Percentiles rank a stretch among this genome's conserved stretches.
Conservation (phyloP, 92 coral and sea anemone species). For the Micromussa lordhowensis region DNA sequence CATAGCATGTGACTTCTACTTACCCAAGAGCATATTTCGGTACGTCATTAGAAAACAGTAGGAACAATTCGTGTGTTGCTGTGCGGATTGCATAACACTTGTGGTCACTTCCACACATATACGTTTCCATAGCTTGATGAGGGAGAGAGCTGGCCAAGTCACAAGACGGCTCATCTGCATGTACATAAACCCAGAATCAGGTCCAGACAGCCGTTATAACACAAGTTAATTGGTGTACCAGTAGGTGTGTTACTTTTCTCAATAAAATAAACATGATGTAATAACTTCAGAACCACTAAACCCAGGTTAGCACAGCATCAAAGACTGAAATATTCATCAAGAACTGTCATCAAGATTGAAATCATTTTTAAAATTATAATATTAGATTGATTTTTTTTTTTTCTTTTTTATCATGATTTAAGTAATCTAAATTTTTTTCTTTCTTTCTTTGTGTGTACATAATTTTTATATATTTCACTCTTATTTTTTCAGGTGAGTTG, state of each 20-base stretch:
- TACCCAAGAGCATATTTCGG: constrained; percentile 94
- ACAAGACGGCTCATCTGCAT: constrained; percentile 53
- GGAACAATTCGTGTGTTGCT: constrained; percentile 85
- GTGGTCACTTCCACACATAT: constrained; percentile 84
- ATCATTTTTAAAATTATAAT: too few relatives aligned
- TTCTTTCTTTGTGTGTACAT: too few relatives aligned
- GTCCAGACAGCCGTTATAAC: not conserved
- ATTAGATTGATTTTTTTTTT: too few relatives aligned
- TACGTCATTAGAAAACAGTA: constrained; percentile 81
- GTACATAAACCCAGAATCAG: not conserved
- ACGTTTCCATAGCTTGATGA: constrained; percentile 97
- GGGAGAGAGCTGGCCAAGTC: constrained; percentile 62
- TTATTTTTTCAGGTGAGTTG: too few relatives aligned
- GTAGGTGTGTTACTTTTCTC: too few relatives aligned
- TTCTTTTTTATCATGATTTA: too few relatives aligned
- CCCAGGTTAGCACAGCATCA: too few relatives aligned
- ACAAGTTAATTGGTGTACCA: not conserved
- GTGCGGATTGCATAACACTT: constrained; percentile 94
- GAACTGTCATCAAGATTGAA: too few relatives aligned
- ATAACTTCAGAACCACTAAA: too few relatives aligned
- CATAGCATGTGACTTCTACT: not conserved
- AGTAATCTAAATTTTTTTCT: too few relatives aligned
- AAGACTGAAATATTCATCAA: too few relatives aligned
- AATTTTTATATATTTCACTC: too few relatives aligned
- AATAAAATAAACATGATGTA: not conserved